Evolutionary conservation across 2,113 vertebrate genomes (phyloP), one percentile per base, ranked within the genome.

Genomic region (Pteruthius melanotis): DNA sequence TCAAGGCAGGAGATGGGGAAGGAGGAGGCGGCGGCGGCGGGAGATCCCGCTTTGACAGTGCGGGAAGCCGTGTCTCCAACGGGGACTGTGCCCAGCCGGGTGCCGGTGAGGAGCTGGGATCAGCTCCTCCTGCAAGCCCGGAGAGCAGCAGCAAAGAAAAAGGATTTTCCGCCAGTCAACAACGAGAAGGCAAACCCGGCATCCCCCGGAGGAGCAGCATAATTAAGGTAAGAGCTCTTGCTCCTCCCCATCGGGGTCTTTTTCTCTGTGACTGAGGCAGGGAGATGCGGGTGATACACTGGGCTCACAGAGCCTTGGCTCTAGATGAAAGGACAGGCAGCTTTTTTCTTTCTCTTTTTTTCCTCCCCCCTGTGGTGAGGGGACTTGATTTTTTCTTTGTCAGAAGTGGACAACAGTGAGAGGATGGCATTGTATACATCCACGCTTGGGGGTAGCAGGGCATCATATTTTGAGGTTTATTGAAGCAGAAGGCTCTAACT

Each of bases 131-230:
- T 77, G 98, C 98, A 26, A 98, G 97, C 97, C 97, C 98, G 18
- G 96, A 93, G 90, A 77, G 83, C 9, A 94, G 96, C 88, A 49
- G 93, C 75, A 93, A 88, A 16, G 98, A 98, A 42, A 97, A 96
- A 77, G 98, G 94, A 69, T 95, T 91, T 89, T 85, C 86, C 89
- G 14, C 30, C 44, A 28, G 89, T 37, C 96, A 64, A 15, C 96
- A 93, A 45, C 79, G 95, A 87, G 99, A 99, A 27, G 96, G 92
- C 97, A 99, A 98, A 83, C 68, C 97, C 28, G 98, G 99, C 84
- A 98, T 99, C 93, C 99, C 99, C 76, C 98, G 98, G 88, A 98
- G 99, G 97, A 99, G 99, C 98, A 99, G 99, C 97, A 99, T 99
- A 95, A 99, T 99, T 95, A 99, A 99, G 99, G 99, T 99, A 98